A percentile compares a stretch with the other conserved stretches of the same genome.
Evolutionary conservation across 2,113 vertebrate genomes (phyloP).

Genomic region (Laterallus jamaicensis): DNA sequence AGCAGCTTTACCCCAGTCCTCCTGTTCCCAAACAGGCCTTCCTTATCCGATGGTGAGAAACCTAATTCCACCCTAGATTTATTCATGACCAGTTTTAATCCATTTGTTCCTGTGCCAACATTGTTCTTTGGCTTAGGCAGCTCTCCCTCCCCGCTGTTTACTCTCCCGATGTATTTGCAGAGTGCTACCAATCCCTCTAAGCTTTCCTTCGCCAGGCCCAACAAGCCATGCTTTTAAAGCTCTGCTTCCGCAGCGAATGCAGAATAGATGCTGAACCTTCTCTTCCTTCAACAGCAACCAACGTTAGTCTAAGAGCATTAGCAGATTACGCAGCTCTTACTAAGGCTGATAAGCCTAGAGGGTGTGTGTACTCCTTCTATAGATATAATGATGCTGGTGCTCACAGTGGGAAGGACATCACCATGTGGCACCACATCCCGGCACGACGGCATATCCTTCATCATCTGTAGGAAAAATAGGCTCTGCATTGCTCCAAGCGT

Average conservation of each 20-base stretch:
- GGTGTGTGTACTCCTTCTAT: not conserved
- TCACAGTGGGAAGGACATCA: not conserved
- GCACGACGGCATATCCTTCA: rapidly evolving
- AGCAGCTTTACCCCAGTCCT: not conserved
- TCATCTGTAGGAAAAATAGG: not conserved
- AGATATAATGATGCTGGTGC: not conserved
- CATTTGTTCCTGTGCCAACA: slow-evolving; percentile 17
- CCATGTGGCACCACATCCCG: not conserved
- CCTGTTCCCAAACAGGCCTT: not conserved
- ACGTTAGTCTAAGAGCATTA: not conserved
- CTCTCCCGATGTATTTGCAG: not conserved
- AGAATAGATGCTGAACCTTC: not conserved
- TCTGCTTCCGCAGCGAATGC: not conserved
- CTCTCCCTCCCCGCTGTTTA: not conserved
- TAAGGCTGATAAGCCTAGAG: not conserved
- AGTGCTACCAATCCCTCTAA: slow-evolving; percentile 12
- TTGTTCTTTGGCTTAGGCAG: not conserved
- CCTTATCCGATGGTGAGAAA: not conserved
- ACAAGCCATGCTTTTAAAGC: not conserved
- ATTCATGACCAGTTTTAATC: slow-evolving; percentile 28
- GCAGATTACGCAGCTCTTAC: not conserved
- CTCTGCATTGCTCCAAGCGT: rapidly evolving
- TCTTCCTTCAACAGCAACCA: not conserved
- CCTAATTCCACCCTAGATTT: not conserved
- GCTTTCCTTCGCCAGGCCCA: not conserved